Percentiles rank a stretch among this genome's conserved stretches.
Evolutionary conservation across 2,797 vertebrate species (phyloP).

Genomic region (Ctenochaetus hawaiiensis): DNA sequence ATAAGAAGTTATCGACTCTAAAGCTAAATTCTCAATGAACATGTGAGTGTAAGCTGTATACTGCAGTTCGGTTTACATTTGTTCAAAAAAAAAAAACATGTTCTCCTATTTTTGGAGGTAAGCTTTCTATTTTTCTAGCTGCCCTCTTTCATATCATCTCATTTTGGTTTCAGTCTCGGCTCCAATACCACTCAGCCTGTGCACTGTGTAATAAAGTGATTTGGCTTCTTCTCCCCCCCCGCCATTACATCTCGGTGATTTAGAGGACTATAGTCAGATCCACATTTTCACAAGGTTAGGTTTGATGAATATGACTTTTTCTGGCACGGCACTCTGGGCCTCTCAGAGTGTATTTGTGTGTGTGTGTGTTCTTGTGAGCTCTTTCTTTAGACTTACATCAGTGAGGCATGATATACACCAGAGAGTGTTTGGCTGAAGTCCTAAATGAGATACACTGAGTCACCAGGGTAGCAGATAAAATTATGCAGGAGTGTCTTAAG

Average conservation of each 20-base stretch:
- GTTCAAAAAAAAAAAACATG: conserved; percentile 44
- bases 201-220: conserved; percentile 59
- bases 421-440: conserved; percentile 62
- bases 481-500: conserved; percentile 9
- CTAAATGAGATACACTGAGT: conserved; percentile 60
- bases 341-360: conserved; percentile 19
- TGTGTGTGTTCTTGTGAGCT: conserved; percentile 15
- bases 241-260: conserved; percentile 67
- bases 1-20: background rate
- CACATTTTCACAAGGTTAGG: conserved; percentile 66
- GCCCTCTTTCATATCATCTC: conserved; percentile 39
- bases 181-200: conserved; percentile 44
- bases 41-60: conserved; percentile 5
- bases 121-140: conserved; percentile 40
- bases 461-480: conserved; percentile 47
- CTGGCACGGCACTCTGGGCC: conserved; percentile 47
- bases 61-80: conserved; percentile 38
- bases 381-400: conserved; percentile 55
- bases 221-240: conserved; percentile 38
- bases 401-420: conserved; percentile 52
- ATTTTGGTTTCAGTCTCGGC: conserved; percentile 59
- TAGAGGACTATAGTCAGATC: conserved; percentile 57
- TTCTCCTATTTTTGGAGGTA: conserved; percentile 48
- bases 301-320: conserved; percentile 70
- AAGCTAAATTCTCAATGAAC: conserved; percentile 21